A percentile compares a stretch with the other conserved stretches of the same genome.
These are phyloP conservation scores for Microplitis manilae DNA, from an alignment of 2,888 invertebrate genomes.

Conservation along the genomic window DNA sequence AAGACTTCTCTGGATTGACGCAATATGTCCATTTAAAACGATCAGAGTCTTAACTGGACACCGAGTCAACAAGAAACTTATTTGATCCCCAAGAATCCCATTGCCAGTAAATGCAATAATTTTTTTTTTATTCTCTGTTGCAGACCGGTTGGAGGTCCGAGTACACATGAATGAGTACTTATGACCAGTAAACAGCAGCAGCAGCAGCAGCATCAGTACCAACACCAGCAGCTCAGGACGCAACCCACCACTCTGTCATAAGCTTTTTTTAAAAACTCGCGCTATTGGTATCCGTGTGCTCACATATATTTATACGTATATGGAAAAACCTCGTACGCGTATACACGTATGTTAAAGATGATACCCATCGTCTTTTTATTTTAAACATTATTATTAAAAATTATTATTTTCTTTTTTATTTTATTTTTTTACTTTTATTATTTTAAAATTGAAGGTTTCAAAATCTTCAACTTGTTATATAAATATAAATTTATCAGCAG, in stretches of 20 bases:
- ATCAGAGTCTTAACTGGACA: not conserved
- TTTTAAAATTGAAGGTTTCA: not conserved
- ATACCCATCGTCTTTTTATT: constrained; percentile 29
- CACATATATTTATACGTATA: constrained; percentile 49
- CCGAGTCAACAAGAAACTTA: not conserved
- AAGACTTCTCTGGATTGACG: not conserved
- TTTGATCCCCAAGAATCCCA: not conserved
- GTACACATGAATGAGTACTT: constrained; percentile 88
- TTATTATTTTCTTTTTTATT: not conserved
- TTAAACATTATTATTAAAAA: not conserved
- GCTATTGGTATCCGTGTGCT: constrained; percentile 48
- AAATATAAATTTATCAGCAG: constrained; percentile 42
- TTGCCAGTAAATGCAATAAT: not conserved
- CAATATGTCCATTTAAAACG: not conserved
- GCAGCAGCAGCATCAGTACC: constrained; percentile 43
- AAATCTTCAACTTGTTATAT: constrained; percentile 20
- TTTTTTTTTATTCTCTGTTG: constrained; percentile 70
- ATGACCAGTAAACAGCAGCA: constrained; percentile 60
- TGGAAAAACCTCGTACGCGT: constrained; percentile 49
- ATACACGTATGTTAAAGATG: constrained; percentile 42
- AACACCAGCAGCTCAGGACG: constrained; percentile 59
- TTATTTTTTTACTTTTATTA: constrained; percentile 22
- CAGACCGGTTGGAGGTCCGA: constrained; percentile 94
- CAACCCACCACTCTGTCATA: constrained; percentile 64
- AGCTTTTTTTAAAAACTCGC: constrained; percentile 47